phyloP scores from a whole-genome alignment of 2,113 vertebrate genomes.

The Numenius arquata region DNA sequence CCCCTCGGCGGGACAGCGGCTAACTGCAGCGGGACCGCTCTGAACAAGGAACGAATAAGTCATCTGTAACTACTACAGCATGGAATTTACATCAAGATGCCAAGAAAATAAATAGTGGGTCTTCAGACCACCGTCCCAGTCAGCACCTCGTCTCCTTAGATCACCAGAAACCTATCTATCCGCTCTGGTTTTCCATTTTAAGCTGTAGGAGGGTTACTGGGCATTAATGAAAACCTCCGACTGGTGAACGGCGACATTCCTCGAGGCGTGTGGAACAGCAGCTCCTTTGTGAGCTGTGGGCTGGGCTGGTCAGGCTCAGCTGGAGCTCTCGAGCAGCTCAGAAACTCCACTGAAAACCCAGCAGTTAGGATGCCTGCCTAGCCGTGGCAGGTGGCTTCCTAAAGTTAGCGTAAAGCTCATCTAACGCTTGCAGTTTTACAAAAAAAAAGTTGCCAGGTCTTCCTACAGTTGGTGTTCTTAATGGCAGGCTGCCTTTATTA shows the following conservation, averaged over 20 bases:
- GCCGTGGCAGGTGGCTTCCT: not conserved
- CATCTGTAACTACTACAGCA: not conserved
- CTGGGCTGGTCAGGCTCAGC: accelerated
- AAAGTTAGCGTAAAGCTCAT: not conserved
- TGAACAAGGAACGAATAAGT: not conserved
- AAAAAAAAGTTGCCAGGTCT: not conserved
- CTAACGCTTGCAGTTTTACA: not conserved
- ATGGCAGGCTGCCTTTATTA: not conserved
- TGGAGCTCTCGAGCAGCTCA: not conserved
- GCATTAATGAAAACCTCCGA: not conserved
- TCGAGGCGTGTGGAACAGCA: not conserved
- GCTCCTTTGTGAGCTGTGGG: not conserved
- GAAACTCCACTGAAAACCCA: not conserved
- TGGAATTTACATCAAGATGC: not conserved
- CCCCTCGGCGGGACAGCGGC: not conserved
- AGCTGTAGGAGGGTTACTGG: not conserved
- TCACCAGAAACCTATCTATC: not conserved
- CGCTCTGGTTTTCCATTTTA: not conserved
- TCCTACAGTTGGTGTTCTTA: accelerated
- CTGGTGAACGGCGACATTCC: not conserved
- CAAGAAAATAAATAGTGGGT: not conserved
- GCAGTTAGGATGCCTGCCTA: not conserved
- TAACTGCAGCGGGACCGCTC: not conserved
- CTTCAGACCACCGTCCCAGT: not conserved
- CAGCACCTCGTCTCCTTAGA: not conserved